Evolutionary conservation across 2,888 invertebrate genomes (phyloP).

Genomic region (Drosophila leonis): DNA sequence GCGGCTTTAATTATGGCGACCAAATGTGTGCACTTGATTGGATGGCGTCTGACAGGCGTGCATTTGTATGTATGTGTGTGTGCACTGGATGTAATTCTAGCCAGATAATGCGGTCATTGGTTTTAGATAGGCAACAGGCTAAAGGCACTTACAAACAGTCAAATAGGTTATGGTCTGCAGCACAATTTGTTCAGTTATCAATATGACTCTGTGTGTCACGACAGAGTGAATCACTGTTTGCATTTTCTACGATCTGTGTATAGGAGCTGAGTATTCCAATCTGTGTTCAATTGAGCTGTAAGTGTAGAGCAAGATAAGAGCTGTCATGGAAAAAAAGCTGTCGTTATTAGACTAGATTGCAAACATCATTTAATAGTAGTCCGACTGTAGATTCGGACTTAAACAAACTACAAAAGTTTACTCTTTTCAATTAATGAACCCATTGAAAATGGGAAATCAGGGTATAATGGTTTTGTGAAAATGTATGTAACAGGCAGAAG

Average conservation of each 20-base stretch:
- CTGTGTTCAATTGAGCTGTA: neutral
- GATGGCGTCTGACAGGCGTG: constrained; percentile 19
- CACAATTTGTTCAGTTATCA: neutral
- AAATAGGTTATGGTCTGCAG: neutral
- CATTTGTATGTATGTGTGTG: constrained; percentile 7
- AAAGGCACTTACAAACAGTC: neutral
- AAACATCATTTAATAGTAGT: too few species aligned
- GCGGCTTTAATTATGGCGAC: constrained; percentile 73
- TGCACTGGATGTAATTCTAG: constrained; percentile 22
- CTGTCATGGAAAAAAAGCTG: neutral
- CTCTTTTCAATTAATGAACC: too few species aligned
- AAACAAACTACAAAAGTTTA: too few species aligned
- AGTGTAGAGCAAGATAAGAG: neutral
- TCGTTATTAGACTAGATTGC: too few species aligned
- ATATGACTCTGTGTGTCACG: neutral
- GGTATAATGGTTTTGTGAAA: too few species aligned
- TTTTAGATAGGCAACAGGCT: constrained; percentile 37
- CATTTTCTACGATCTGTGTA: neutral
- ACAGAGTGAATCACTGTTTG: neutral
- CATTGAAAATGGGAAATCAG: too few species aligned
- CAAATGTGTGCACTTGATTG: constrained; percentile 39
- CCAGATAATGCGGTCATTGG: constrained; percentile 55
- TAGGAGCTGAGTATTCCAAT: neutral
- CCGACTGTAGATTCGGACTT: too few species aligned
- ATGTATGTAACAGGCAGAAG: too few species aligned